These are phyloP conservation scores for Drosophila micromelanica DNA, from an alignment of 1,140 invertebrate species.

Conservation along the genomic window DNA sequence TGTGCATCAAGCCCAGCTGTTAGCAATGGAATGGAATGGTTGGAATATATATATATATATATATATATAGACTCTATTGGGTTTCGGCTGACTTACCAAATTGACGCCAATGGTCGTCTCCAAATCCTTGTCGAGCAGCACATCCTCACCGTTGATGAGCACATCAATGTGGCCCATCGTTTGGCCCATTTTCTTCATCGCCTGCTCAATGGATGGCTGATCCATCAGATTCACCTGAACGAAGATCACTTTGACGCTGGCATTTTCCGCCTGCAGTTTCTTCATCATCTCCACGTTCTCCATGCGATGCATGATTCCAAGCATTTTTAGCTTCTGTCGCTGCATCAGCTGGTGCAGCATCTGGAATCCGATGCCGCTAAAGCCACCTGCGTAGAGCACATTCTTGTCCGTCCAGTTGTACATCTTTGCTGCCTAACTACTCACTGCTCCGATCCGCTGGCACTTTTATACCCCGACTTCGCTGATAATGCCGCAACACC, in stretches of 20 bases:
- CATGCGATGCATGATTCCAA: slow-evolving; percentile 71
- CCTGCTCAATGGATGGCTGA: slow-evolving; percentile 61
- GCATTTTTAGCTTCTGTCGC: slow-evolving; percentile 63
- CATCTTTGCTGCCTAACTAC: slow-evolving; percentile 46
- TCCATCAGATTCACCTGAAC: slow-evolving; percentile 74
- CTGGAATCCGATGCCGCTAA: slow-evolving; percentile 73
- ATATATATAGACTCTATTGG: neutral
- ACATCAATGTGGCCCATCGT: slow-evolving; percentile 74
- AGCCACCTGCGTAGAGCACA: slow-evolving; percentile 72
- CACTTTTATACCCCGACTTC: slow-evolving; percentile 30
- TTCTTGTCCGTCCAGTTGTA: slow-evolving; percentile 75
- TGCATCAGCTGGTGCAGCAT: slow-evolving; percentile 71
- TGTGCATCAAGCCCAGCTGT: slow-evolving; percentile 70
- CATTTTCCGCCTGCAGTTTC: slow-evolving; percentile 66
- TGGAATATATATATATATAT: neutral
- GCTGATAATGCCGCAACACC: slow-evolving; percentile 1
- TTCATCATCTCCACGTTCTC: slow-evolving; percentile 78
- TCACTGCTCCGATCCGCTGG: too few relatives aligned
- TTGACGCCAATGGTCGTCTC: slow-evolving; percentile 75
- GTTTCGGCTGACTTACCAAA: slow-evolving; percentile 49
- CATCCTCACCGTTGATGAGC: slow-evolving; percentile 70
- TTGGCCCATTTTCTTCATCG: slow-evolving; percentile 59
- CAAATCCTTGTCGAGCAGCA: slow-evolving; percentile 75
- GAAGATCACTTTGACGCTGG: slow-evolving; percentile 57
- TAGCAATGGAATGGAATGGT: neutral